These are phyloP conservation scores for Dascyllus trimaculatus DNA, from an alignment of 2,113 vertebrate genomes.

Conservation along the genomic window DNA sequence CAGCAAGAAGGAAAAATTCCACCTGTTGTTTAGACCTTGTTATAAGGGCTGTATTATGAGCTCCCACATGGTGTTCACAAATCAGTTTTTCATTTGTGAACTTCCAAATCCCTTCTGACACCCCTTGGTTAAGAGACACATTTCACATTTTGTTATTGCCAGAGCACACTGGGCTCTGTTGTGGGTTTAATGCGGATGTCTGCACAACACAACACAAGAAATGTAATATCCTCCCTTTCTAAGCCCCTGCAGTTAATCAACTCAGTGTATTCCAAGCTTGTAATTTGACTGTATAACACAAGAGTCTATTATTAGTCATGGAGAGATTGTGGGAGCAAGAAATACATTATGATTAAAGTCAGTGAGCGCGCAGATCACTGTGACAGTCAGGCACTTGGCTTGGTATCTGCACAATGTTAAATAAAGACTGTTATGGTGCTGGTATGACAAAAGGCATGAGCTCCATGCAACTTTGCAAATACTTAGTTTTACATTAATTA, in stretches of 20 bases:
- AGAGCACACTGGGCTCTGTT: conserved; percentile 20
- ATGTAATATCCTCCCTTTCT: conserved; percentile 54
- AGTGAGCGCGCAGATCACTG: background rate
- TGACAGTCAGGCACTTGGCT: too few relatives aligned
- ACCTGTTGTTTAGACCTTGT: conserved; percentile 34
- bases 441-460: background rate
- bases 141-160: conserved; percentile 33
- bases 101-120: conserved; percentile 19
- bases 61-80: conserved; percentile 31
- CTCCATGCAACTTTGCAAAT: background rate
- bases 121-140: conserved; percentile 40
- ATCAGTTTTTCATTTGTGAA: conserved; percentile 50
- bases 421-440: background rate
- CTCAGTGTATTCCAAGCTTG: conserved; percentile 42
- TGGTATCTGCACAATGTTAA: background rate
- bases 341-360: conserved; percentile 31
- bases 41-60: conserved; percentile 12
- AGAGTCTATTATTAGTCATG: conserved; percentile 33
- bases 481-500: too few relatives aligned
- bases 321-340: background rate
- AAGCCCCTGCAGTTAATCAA: conserved; percentile 57
- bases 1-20: background rate
- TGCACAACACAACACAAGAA: conserved; percentile 33
- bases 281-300: conserved; percentile 52
- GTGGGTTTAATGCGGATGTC: conserved; percentile 36